Evolutionary conservation across 2,888 invertebrate genomes (phyloP).

Genomic region (Machimus rusticus): DNA sequence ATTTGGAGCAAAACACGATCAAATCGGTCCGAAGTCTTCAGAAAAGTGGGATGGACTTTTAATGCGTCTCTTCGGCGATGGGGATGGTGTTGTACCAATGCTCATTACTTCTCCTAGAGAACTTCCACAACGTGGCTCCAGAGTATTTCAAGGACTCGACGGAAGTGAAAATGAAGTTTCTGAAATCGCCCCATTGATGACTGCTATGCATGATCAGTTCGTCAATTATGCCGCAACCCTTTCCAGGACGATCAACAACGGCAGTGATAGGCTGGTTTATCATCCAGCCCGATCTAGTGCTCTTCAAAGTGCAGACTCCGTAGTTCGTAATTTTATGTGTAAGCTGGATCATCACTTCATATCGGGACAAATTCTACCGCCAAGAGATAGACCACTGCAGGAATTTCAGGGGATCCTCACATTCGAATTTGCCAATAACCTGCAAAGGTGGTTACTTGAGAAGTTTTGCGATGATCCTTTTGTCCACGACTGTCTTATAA

Average conservation of each 20-base stretch:
- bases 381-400: slow-evolving; percentile 2
- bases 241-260: neutral
- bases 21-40: slow-evolving; percentile 7
- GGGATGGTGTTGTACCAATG: slow-evolving; percentile 11
- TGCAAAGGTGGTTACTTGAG: slow-evolving; percentile 44
- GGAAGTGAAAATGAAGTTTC: neutral
- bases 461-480: slow-evolving; percentile 43
- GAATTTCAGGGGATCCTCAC: slow-evolving; percentile 47
- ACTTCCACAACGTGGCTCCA: neutral
- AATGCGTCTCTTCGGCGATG: neutral
- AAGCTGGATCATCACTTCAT: slow-evolving; percentile 28
- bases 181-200: neutral
- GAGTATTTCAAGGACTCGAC: neutral
- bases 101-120: neutral
- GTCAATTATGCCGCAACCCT: neutral
- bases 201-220: neutral
- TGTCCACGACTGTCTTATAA: slow-evolving; percentile 40
- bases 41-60: neutral
- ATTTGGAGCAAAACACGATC: neutral
- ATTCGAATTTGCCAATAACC: slow-evolving; percentile 44
- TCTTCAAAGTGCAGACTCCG: neutral
- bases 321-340: slow-evolving; percentile 7
- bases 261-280: neutral
- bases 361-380: slow-evolving; percentile 26
- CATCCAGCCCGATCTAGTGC: neutral